Conservation (phyloP, 2,797 vertebrate species). For the Sitta carolinensis region DNA sequence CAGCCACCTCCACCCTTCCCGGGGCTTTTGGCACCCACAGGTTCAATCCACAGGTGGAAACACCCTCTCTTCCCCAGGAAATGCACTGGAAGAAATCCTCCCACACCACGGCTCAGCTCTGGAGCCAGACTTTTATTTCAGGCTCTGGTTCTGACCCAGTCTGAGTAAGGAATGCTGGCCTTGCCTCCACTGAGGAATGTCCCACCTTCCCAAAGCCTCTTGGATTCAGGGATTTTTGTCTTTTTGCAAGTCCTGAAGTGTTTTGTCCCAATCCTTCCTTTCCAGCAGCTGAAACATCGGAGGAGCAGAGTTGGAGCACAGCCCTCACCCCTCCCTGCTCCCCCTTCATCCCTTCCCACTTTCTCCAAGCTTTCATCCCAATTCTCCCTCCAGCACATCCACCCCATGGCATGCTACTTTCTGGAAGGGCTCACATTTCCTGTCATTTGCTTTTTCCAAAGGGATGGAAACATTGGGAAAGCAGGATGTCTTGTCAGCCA, state of each 20-base stretch:
- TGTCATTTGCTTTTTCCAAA: neutral
- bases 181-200: neutral
- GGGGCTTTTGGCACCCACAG: neutral
- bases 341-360: neutral
- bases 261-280: neutral
- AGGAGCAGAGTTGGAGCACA: accelerated
- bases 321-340: neutral
- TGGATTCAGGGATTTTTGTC: neutral
- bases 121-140: neutral
- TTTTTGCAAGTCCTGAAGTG: neutral
- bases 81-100: neutral
- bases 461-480: constrained; percentile 13
- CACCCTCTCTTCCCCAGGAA: neutral
- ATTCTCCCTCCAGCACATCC: neutral
- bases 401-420: neutral
- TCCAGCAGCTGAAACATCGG: neutral
- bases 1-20: accelerated
- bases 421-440: neutral
- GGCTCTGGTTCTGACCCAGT: neutral
- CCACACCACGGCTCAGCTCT: neutral
- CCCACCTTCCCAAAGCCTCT: neutral
- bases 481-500: neutral
- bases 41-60: neutral
- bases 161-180: neutral
- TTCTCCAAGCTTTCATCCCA: neutral